Base-by-base conservation (phyloP, 2,113 vertebrate species). In the Otus sunia region DNA sequence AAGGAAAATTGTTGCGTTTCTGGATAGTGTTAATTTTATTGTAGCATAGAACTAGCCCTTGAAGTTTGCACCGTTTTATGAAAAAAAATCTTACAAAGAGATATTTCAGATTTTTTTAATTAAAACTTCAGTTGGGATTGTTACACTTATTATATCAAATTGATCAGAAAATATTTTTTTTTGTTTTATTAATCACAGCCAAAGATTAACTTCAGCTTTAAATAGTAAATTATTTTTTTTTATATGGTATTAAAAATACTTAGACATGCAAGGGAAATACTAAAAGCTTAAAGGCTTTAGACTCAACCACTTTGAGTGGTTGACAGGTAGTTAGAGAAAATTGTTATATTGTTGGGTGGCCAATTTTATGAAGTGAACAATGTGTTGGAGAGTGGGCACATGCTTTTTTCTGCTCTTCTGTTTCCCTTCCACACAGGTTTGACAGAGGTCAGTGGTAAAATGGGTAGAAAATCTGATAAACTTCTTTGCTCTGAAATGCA, bases 321-420 rank as follows among this genome's bases (percentile, higher is more conserved):
- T n/a, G n/a, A n/a, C 47, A 79, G 26, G 39, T 86, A 80, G 55
- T 75, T 45, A 45, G 39, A 64, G 90, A 66, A 92, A 95, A 84
- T 83, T 23, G 12, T 78, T 58, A 3, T 62, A 62, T 39, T 85
- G n/a, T 72, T 83, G 80, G 47, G 66, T 60, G 68, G 64, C 32
- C 8, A 72, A 9, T 94, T 94, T 86, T 36, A 62, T 87, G 20
- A 71, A 87, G 56, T 50, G 68, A 89, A n/a, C 32, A 37, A 18
- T 32, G 43, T 78, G 15, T 7, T 69, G 17, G 66, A 68, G 58
- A 69, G 34, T 4, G 21, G 53, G 53, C 30, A 64, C 30, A 11
- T 25, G 32, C 4, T 45, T 86, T 94, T 89, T 37, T 20, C 34
- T 86, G 45, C 53, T 76, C 22, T 73, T 39, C 32, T 59, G 21